Conservation (phyloP, 2,888 invertebrate genomes). For the Watsonalla cultraria region DNA sequence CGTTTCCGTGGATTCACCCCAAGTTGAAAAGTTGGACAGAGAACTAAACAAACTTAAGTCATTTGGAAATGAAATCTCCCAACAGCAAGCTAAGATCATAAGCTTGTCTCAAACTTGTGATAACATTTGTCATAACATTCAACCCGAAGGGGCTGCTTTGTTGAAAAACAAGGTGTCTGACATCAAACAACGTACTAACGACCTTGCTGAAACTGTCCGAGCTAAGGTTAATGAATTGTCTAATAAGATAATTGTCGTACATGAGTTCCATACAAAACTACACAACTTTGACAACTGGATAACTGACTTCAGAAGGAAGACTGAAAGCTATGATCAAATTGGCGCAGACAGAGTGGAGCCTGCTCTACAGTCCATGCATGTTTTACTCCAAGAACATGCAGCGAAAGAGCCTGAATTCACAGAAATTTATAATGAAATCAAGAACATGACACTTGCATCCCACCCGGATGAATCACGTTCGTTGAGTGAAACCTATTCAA, state of each 20-base stretch:
- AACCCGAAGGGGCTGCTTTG: slow-evolving; percentile 86
- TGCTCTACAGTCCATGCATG: slow-evolving; percentile 87
- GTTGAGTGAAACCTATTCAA: slow-evolving; percentile 86
- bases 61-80: slow-evolving; percentile 90
- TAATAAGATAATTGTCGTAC: slow-evolving; percentile 88
- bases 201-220: slow-evolving; percentile 87
- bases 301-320: slow-evolving; percentile 83
- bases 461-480: slow-evolving; percentile 86
- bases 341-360: slow-evolving; percentile 89
- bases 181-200: slow-evolving; percentile 85
- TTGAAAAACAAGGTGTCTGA: slow-evolving; percentile 85
- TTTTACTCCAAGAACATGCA: slow-evolving; percentile 89
- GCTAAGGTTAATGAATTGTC: slow-evolving; percentile 88
- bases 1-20: slow-evolving; percentile 82
- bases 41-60: slow-evolving; percentile 87
- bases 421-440: slow-evolving; percentile 89
- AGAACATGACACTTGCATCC: slow-evolving; percentile 83
- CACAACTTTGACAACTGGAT: slow-evolving; percentile 90
- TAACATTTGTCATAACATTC: slow-evolving; percentile 85
- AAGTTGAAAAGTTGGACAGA: slow-evolving; percentile 86
- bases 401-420: slow-evolving; percentile 89
- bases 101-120: slow-evolving; percentile 89
- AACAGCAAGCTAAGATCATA: slow-evolving; percentile 90
- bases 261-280: slow-evolving; percentile 90
- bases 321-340: slow-evolving; percentile 88